Evolutionary conservation across 2,113 vertebrate species (phyloP), one percentile per base, ranked within the genome.

Genomic region (Sinosuthora webbiana): DNA sequence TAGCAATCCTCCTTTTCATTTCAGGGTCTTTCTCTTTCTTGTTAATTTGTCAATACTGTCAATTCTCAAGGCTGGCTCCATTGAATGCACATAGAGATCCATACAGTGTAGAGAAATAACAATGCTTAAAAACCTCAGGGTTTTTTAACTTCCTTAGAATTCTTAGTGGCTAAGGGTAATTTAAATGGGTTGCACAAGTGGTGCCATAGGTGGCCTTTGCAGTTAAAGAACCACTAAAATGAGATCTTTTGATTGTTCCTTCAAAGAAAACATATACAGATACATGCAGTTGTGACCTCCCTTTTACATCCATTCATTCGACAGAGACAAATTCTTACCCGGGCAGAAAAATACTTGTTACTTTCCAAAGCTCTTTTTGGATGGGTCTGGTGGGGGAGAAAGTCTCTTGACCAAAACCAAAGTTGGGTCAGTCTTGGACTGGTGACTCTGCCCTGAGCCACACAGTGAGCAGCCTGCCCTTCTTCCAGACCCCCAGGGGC

Each of bases 1-100:
- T 90, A 64, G 62, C 74, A 89, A 62, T 92, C 73, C 86, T 76
- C 74, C 37, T 68, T 91, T 87, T 91, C 31, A 59, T 91, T 91
- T 81, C 41, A 53, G n/a, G 25, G 24, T 78, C 81, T 76, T 94
- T 56, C 83, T 86, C 75, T 73, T 94, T 56, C 83, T 81, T 52
- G 35, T 87, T 88, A 62, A 75, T 93, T 90, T 90, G 70, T 95
- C 64, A 85, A 20, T 95, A 81, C 69, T 81, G 39, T 11, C 23
- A 74, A 3, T 94, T 84, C 59, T 83, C 53, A 49, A 81, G 87
- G 47, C 56, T 82, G 63, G 35, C 37, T 92, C 42, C 41, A 11
- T 23, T 57, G 71, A 84, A 42, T 53, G 27, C 57, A 15, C 28
- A 59, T 84, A 65, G 0, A 80, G 71, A 83, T 93, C 56, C 13